Evolutionary conservation across 2,113 vertebrate species (phyloP).

Genomic region (Thamnophis sirtalis): DNA sequence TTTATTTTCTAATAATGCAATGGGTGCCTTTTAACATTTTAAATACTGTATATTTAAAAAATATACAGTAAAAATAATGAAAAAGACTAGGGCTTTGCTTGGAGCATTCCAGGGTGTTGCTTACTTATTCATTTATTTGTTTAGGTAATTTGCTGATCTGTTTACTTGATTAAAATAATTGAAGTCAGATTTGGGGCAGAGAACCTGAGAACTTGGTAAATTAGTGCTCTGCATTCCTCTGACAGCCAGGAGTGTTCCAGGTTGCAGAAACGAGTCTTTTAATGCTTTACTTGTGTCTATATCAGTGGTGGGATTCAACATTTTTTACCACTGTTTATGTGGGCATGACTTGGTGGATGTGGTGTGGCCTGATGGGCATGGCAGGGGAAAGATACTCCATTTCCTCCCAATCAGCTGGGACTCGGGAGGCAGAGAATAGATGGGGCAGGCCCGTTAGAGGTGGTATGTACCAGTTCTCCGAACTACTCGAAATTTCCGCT

Average conservation of each 20-base stretch:
- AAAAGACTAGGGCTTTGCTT: background rate
- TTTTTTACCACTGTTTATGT: no score
- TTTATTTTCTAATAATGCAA: background rate
- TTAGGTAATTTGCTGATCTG: background rate
- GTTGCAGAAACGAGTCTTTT: background rate
- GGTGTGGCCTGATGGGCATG: no score
- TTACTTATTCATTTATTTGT: background rate
- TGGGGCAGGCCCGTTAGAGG: no score
- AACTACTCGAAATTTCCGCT: no score
- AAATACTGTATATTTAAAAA: background rate
- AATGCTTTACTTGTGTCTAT: background rate
- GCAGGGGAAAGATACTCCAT: no score
- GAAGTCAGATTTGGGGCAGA: background rate
- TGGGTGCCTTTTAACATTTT: background rate
- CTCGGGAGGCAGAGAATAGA: no score
- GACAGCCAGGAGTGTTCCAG: background rate
- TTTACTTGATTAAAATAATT: background rate
- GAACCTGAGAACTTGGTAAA: background rate
- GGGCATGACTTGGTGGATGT: no score
- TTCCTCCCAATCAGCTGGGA: no score
- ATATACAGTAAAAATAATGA: background rate
- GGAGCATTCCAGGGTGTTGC: background rate
- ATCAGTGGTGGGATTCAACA: no score
- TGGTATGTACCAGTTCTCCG: no score
- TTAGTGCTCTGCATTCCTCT: background rate